These are phyloP conservation scores for Acrobasis suavella DNA, from an alignment of 2,888 invertebrate genomes.

Conservation along the genomic window DNA sequence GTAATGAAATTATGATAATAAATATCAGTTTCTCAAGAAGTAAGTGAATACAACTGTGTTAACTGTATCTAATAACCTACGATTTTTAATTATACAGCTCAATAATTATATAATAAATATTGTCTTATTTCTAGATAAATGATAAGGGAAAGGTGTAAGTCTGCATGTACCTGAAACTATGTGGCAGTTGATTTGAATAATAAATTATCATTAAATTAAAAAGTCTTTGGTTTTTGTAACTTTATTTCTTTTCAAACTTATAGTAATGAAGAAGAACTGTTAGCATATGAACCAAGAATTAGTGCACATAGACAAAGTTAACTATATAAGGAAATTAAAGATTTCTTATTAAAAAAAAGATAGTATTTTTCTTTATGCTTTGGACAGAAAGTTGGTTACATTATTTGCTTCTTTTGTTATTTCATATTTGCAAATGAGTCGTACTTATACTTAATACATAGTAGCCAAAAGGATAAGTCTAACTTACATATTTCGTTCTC, in stretches of 20 bases:
- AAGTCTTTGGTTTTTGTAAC: not conserved
- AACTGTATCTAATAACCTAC: not conserved
- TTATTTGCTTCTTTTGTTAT: no score
- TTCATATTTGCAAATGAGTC: no score
- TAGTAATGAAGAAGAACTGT: slow-evolving; percentile 20
- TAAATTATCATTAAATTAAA: not conserved
- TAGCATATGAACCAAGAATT: slow-evolving; percentile 3
- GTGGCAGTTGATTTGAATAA: slow-evolving; percentile 25
- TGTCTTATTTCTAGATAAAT: not conserved
- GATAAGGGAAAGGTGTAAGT: slow-evolving; percentile 7
- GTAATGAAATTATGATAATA: not conserved
- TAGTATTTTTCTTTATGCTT: not conserved
- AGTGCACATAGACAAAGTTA: not conserved
- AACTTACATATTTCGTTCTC: not conserved
- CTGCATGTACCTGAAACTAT: slow-evolving; percentile 31
- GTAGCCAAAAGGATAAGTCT: not conserved
- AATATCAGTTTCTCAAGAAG: not conserved
- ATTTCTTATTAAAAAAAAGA: not conserved
- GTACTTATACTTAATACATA: no score
- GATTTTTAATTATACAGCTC: not conserved
- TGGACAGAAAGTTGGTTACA: no score
- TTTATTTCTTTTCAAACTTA: slow-evolving; percentile 12
- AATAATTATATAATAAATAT: not conserved
- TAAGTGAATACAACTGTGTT: not conserved
- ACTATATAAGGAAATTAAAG: not conserved